Base-by-base conservation (phyloP, 2,888 invertebrate genomes). In the Lasioglossum zephyrum region DNA sequence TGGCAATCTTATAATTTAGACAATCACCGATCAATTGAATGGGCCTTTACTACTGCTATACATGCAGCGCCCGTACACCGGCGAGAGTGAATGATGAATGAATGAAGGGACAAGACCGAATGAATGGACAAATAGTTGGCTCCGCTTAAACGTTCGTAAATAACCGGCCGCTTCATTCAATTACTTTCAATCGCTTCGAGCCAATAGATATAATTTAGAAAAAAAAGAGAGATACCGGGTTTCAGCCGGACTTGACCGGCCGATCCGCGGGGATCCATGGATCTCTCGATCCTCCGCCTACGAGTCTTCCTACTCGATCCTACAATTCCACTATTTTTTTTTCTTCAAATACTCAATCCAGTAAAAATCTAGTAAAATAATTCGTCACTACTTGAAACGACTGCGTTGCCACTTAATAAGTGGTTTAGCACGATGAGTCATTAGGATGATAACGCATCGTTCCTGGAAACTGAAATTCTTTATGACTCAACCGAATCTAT, bases 1-100 rank as follows among this genome's bases (percentile, higher is more conserved):
- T 95, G 94, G 95, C 95, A 95, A 95, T 95, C 95, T 95, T 95
- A 95, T 95, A 95, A 95, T 95, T 95, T 95, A 95, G 95, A 95
- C 95, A 95, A 95, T 95, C 95, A 95, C 95, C 95, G 95, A 95
- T 95, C 95, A 95, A 95, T 95, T 95, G 95, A 95, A 95, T 95
- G 95, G 95, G 95, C 94, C 94, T 95, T 95, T 95, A 94, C 95
- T 95, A 95, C 94, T 94, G 93, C 94, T 94, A 94, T 94, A 94
- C 94, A 94, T 94, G 94, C 94, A 94, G 91, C 93, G 93, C 91
- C 93, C 94, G 93, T 94, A 93, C 92, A 92, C 92, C 91, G 91
- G 91, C 91, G 88, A 92, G 94, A 94, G 94, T 94, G 94, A 95
- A 95, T 95, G 95, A 95, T 95, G 95, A 95, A 95, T 95, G 95